Percentiles rank a stretch among this genome's conserved stretches.
These are phyloP conservation scores for Colinus virginianus DNA, from an alignment of 2,113 vertebrate species.

Conservation along the genomic window DNA sequence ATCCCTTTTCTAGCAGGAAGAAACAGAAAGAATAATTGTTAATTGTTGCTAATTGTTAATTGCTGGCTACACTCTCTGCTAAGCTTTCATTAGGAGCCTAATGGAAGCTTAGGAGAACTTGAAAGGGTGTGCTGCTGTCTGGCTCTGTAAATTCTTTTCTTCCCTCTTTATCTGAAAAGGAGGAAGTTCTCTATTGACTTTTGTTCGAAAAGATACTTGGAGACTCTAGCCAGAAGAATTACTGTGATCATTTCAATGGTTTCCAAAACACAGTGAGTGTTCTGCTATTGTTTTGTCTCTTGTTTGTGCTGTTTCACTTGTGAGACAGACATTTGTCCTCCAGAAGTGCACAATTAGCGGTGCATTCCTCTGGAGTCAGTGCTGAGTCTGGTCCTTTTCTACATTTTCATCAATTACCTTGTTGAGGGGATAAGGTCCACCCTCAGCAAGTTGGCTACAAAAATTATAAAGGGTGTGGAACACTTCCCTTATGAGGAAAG, in stretches of 20 bases:
- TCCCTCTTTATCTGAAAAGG: neutral
- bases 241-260: neutral
- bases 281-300: neutral
- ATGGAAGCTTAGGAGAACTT: conserved; percentile 1
- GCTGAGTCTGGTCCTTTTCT: no score
- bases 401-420: no score
- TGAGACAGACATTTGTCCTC: neutral
- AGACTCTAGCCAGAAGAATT: neutral
- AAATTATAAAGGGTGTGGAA: no score
- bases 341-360: neutral
- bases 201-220: neutral
- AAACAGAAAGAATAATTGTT: conserved; percentile 47
- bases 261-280: neutral
- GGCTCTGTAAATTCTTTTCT: neutral
- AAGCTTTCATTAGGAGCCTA: conserved; percentile 34
- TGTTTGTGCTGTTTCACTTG: neutral
- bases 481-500: no score
- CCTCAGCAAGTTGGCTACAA: no score
- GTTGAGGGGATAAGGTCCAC: no score
- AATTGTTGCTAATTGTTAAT: conserved; percentile 59
- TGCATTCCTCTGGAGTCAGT: no score
- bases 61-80: conserved; percentile 47
- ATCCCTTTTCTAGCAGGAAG: conserved; percentile 55
- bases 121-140: neutral
- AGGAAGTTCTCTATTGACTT: neutral